These are phyloP conservation scores for Somateria mollissima DNA, from an alignment of 2,797 vertebrate genomes.

Conservation along the genomic window DNA sequence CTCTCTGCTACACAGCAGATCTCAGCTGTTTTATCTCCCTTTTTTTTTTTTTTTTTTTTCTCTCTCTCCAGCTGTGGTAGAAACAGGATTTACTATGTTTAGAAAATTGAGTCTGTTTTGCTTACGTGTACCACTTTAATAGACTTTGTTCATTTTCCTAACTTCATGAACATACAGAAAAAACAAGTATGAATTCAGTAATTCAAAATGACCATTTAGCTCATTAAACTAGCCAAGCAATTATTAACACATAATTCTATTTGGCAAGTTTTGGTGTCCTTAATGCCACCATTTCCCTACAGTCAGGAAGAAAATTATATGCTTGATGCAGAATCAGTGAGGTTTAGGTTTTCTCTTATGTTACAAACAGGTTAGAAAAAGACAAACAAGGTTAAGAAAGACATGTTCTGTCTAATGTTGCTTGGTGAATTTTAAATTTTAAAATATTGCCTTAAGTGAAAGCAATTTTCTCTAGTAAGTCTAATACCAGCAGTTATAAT, in stretches of 20 bases:
- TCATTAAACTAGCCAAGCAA: background rate
- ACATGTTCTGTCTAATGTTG: background rate
- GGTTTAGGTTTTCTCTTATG: background rate
- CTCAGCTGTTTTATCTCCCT: background rate
- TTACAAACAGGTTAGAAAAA: background rate
- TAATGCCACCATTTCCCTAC: background rate
- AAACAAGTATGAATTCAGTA: background rate
- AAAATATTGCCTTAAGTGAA: background rate
- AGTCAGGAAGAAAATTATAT: background rate
- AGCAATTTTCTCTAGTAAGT: background rate
- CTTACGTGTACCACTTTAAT: background rate
- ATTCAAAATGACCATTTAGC: background rate
- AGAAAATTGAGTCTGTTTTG: background rate
- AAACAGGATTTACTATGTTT: background rate
- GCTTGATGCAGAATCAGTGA: background rate
- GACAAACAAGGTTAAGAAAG: background rate
- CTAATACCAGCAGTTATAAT: background rate
- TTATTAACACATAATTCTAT: slow-evolving; percentile 2
- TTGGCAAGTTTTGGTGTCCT: background rate
- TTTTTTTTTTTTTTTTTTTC: background rate
- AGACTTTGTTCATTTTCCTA: background rate
- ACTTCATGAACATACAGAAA: background rate
- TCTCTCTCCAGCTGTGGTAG: background rate
- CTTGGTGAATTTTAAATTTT: background rate
- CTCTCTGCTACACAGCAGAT: background rate